Conservation (phyloP, 1,140 invertebrate species). For the Drosophila serrata region DNA sequence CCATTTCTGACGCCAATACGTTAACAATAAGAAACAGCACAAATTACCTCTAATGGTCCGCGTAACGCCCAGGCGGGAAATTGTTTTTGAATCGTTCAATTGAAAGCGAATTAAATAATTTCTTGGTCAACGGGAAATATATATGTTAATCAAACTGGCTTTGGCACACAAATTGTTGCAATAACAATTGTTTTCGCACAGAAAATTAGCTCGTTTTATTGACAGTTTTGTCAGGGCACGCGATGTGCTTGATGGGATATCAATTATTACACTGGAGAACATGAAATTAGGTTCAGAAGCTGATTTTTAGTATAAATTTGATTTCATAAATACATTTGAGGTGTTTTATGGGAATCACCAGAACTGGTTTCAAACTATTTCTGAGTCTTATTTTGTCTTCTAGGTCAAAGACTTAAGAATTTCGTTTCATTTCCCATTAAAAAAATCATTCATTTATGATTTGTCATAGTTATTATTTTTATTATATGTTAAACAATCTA, state of each 20-base stretch:
- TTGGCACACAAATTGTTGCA: conserved; percentile 25
- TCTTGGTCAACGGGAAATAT: conserved; percentile 28
- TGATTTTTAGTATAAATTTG: too few species aligned
- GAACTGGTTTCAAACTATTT: background rate
- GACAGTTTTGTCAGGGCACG: conserved; percentile 45
- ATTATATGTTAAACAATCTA: background rate
- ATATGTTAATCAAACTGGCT: conserved; percentile 41
- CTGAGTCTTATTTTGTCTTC: too few species aligned
- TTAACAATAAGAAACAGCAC: conserved; percentile 38
- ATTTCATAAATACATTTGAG: too few species aligned
- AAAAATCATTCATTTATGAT: background rate
- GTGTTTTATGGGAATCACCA: too few species aligned
- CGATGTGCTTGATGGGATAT: conserved; percentile 5
- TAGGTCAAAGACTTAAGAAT: background rate
- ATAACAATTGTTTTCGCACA: conserved; percentile 16
- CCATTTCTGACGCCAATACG: conserved; percentile 60
- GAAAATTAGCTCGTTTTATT: conserved; percentile 31
- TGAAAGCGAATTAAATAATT: conserved; percentile 28
- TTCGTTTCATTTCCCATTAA: background rate
- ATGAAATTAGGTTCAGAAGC: background rate
- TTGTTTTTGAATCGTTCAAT: conserved; percentile 42
- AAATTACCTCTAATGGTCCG: conserved; percentile 46
- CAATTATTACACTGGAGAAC: conserved; percentile 6
- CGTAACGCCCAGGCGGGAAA: conserved; percentile 48
- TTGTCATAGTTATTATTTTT: background rate